Evolutionary conservation across 2,113 vertebrate genomes (phyloP).

Genomic region (Heterocephalus glaber): DNA sequence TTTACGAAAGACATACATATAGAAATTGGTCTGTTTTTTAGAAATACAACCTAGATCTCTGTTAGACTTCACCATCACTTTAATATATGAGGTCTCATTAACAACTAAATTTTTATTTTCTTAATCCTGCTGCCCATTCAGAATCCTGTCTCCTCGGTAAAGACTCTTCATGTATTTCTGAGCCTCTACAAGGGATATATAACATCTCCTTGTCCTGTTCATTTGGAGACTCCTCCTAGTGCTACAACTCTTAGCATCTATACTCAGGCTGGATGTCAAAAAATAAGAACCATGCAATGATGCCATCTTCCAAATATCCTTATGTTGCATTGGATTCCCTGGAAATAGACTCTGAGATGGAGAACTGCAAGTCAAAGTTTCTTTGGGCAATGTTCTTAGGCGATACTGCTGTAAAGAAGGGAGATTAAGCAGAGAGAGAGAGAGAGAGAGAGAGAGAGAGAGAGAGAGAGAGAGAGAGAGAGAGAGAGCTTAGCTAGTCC

Average conservation of each 20-base stretch:
- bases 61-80: background rate
- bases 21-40: background rate
- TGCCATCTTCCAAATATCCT: background rate
- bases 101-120: background rate
- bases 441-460: background rate
- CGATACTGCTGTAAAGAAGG: background rate
- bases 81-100: background rate
- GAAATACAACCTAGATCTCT: background rate
- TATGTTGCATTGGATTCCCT: background rate
- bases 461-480: background rate
- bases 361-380: background rate
- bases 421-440: background rate
- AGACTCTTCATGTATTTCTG: background rate
- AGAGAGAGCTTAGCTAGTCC: background rate
- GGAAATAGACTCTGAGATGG: background rate
- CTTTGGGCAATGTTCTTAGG: background rate
- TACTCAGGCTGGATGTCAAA: background rate
- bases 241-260: background rate
- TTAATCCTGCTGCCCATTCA: background rate
- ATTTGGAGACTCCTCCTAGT: background rate
- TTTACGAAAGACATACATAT: background rate
- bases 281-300: background rate
- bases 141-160: background rate
- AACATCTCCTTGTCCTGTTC: background rate
- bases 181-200: background rate